A percentile compares a stretch with the other conserved stretches of the same genome.
These are phyloP conservation scores for Listrodromus nycthemerus DNA, from an alignment of 2,888 invertebrate species.

Conservation along the genomic window DNA sequence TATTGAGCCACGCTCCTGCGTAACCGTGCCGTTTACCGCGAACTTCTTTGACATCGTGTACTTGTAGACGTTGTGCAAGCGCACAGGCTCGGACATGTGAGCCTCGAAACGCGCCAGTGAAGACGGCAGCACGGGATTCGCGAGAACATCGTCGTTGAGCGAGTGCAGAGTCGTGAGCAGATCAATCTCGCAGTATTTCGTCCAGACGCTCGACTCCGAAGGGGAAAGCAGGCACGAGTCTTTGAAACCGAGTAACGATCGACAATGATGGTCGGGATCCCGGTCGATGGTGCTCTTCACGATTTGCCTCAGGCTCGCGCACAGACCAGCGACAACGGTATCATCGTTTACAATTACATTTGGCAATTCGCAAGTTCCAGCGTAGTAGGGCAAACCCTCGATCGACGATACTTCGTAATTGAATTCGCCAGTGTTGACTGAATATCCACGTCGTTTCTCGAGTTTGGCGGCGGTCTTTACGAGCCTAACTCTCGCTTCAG, in stretches of 20 bases:
- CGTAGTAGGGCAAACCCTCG: slow-evolving; percentile 83
- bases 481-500: slow-evolving; percentile 84
- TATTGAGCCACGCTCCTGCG: slow-evolving; percentile 69
- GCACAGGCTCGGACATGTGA: slow-evolving; percentile 93
- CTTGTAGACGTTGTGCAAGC: slow-evolving; percentile 92
- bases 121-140: slow-evolving; percentile 86
- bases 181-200: slow-evolving; percentile 96
- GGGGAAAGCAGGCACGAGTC: slow-evolving; percentile 92
- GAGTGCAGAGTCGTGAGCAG: slow-evolving; percentile 88
- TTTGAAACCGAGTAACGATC: slow-evolving; percentile 91
- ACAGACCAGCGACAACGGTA: slow-evolving; percentile 91
- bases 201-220: slow-evolving; percentile 95
- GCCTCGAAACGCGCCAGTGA: slow-evolving; percentile 92
- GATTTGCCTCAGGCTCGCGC: slow-evolving; percentile 89
- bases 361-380: slow-evolving; percentile 87
- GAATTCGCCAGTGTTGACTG: slow-evolving; percentile 81
- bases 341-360: slow-evolving; percentile 87
- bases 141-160: slow-evolving; percentile 78
- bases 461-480: slow-evolving; percentile 78
- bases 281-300: slow-evolving; percentile 83
- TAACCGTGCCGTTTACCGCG: slow-evolving; percentile 84
- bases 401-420: slow-evolving; percentile 80
- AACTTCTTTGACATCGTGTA: slow-evolving; percentile 85
- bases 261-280: slow-evolving; percentile 81
- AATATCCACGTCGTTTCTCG: slow-evolving; percentile 76